Base-by-base conservation (phyloP, 2,888 invertebrate species). In the Melipona bicolor region DNA sequence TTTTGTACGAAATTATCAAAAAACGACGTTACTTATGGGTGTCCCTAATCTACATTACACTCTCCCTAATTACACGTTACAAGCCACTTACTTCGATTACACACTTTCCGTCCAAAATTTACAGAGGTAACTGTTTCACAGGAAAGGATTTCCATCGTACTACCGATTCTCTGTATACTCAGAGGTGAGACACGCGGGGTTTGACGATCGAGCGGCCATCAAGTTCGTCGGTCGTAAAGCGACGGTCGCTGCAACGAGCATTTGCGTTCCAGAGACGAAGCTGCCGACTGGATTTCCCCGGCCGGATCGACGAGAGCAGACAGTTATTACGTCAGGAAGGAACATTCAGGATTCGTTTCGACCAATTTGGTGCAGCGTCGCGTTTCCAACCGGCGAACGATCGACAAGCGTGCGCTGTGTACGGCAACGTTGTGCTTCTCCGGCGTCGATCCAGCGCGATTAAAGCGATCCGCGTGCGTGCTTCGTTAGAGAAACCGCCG, bases 291-390 rank as follows among this genome's bases (percentile, higher is more conserved):
- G 52, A 70, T 54, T 71, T 36, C 32, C 15, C 13, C 32, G 19
- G 24, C 19, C 56, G 61, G 43, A 52, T 27, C n/a, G 19, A 21
- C 19, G 56, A 43, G 9, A 24, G 21, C 9, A 15, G 3, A 27
- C 21, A 62, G 27, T 32, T 27, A 19, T 62, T 27, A 24, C 27
- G 36, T 36, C 24, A 27, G 36, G 54, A 69, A 54, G 54, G 43
- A 71, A 67, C 50, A 59, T 67, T 43, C 62, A 6, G 21, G 68
- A 76, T 73, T 78, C 73, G 85, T 76, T 76, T 78, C 81, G 62
- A 72, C 52, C 70, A 83, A 79, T 86, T 83, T 86, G 61, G 69
- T 77, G 52, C 19, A 21, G 49, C 54, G 70, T 36, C 75, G 74
- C 74, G 77, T 59, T 75, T n/a, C 85, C 73, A 85, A 85, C 85